Percentiles rank a stretch among this genome's conserved stretches.
Evolutionary conservation across 2,113 vertebrate genomes (phyloP).

Genomic region (Ciconia boyciana): DNA sequence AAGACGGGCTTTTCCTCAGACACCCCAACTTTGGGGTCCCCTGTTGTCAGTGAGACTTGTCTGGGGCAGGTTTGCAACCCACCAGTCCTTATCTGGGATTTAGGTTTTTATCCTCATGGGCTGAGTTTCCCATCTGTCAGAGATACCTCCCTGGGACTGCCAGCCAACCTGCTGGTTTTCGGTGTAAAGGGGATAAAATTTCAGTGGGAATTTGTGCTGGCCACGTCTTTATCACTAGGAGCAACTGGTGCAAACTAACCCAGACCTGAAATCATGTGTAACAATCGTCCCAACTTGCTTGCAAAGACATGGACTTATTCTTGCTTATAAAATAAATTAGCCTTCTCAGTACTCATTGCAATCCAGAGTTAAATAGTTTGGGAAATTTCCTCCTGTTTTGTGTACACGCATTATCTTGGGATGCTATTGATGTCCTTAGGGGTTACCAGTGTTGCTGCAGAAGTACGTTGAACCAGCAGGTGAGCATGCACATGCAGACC

Average conservation of each 20-base stretch:
- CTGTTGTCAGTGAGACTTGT: neutral
- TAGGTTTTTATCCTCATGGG: neutral
- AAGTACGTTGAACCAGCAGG: neutral
- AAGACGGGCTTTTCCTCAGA: neutral
- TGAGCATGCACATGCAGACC: accelerated
- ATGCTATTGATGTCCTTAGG: neutral
- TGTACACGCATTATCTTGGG: neutral
- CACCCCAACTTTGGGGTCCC: neutral
- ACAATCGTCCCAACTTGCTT: neutral
- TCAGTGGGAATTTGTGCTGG: neutral
- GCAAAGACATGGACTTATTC: neutral
- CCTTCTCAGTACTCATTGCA: neutral
- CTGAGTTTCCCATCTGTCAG: neutral
- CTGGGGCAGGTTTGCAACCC: neutral
- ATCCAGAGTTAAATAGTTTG: neutral
- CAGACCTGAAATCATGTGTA: neutral
- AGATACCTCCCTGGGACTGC: neutral
- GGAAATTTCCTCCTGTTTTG: neutral
- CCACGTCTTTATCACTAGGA: neutral
- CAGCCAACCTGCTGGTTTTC: neutral
- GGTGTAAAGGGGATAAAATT: neutral
- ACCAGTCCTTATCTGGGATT: neutral
- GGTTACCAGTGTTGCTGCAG: neutral
- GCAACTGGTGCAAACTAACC: neutral
- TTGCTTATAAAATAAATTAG: neutral